Base-by-base conservation (phyloP, 2,888 invertebrate species). In the Pyrrhosoma nymphula region DNA sequence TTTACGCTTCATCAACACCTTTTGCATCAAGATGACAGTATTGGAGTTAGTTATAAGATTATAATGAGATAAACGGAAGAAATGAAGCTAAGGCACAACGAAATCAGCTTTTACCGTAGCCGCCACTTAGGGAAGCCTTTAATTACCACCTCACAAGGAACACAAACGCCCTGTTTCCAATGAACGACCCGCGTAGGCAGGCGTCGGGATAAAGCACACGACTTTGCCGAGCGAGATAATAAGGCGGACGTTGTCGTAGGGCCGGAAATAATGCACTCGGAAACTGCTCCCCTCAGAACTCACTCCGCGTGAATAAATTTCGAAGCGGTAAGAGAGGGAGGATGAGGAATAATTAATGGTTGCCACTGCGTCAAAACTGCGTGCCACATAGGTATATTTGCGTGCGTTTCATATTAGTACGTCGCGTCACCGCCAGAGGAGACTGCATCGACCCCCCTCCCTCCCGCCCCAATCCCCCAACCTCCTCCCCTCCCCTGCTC, bases 301-400 rank as follows among this genome's bases (percentile, higher is more conserved):
- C 82, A 35, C 30, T 82, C 35, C 82, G 26, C 18, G 82, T 35
- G 82, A 82, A 82, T 82, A 82, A 18, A 82, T 82, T 82, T 82
- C 82, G 82, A 30, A 82, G 82, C 82, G 30, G 14, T 47, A 47
- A 47, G 82, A 35, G 30, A 60, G 60, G 60, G 60, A 20, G 60
- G 60, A 47, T 47, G 47, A 82, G 30, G 82, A 82, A 82, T 82
- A 82, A 82, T 82, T 82, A 82, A 82, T 35, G 82, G 82, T 82
- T 82, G 14, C 82, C 82, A 82, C 82, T 82, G 18, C 30, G 18
- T 82, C 82, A 82, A 35, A 60, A 60, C 47, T 47, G 47, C 47
- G 47, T 47, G 47, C 47, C 47, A 47, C 47, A 8, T 47, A 8
- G 47, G 47, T 8, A 47, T 47, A 47, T 47, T 4, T 47, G 47